A percentile compares a stretch with the other conserved stretches of the same genome.
Conservation (phyloP, 2,797 vertebrate genomes). For the Hydrophis major region DNA sequence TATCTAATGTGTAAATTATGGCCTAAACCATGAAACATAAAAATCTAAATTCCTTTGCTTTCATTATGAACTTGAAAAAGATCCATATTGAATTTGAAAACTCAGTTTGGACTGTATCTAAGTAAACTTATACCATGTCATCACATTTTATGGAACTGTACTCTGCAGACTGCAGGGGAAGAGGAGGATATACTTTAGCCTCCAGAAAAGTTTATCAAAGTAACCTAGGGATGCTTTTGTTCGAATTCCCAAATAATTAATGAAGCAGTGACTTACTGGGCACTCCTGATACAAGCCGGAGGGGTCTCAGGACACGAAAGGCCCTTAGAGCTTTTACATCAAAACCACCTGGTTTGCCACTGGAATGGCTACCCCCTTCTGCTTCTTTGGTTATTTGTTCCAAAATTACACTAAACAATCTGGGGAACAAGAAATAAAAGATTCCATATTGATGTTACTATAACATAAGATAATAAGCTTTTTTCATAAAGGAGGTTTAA, state of each 20-base stretch:
- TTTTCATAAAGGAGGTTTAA: constrained; percentile 23
- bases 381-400: constrained; percentile 96
- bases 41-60: constrained; percentile 21
- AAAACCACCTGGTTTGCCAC: constrained; percentile 94
- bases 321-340: constrained; percentile 99
- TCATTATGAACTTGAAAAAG: constrained; percentile 15
- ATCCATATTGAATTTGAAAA: constrained; percentile 18
- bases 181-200: background rate
- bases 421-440: constrained; percentile 65
- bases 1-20: constrained; percentile 12
- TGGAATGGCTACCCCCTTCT: constrained; percentile 81
- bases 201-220: background rate
- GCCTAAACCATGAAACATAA: background rate
- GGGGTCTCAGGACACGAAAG: constrained; percentile 96
- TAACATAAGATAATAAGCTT: constrained; percentile 21
- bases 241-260: constrained; percentile 23
- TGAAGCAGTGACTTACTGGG: constrained; percentile 86
- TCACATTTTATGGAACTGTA: background rate
- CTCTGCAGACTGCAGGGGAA: background rate
- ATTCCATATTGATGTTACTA: constrained; percentile 46
- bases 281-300: constrained; percentile 98
- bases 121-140: background rate
- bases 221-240: background rate
- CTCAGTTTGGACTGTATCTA: constrained; percentile 21
- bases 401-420: constrained; percentile 98